phyloP scores from a whole-genome alignment of 2,797 vertebrate species.

The Scarus forsteni region DNA sequence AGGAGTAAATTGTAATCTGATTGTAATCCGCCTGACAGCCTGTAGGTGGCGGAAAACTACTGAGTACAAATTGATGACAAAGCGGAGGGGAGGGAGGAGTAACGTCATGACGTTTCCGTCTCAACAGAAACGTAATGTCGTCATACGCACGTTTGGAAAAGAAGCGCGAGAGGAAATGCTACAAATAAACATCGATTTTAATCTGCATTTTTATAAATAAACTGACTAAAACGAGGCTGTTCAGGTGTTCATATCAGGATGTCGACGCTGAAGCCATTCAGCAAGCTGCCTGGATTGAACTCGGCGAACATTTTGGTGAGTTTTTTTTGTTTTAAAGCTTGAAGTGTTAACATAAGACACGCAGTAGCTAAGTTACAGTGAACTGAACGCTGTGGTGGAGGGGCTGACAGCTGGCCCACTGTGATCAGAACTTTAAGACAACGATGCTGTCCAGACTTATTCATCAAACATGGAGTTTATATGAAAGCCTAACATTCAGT shows the following conservation, averaged over 20 bases:
- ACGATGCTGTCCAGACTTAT: too few species aligned
- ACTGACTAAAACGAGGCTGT: fast-evolving
- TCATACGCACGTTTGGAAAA: slow-evolving; percentile 67
- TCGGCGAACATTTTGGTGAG: slow-evolving; percentile 82
- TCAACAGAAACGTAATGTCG: slow-evolving; percentile 44
- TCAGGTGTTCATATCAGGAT: slow-evolving; percentile 41
- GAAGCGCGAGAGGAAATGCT: slow-evolving; percentile 44
- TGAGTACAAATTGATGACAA: neutral
- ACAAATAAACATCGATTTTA: fast-evolving
- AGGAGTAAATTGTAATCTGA: neutral
- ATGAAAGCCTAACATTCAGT: too few species aligned
- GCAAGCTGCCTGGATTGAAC: slow-evolving; percentile 76
- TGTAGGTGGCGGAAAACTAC: slow-evolving; percentile 36
- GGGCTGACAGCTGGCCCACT: too few species aligned
- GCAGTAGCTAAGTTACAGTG: too few species aligned
- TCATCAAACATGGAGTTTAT: too few species aligned
- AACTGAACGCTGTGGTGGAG: too few species aligned
- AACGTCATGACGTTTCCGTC: slow-evolving; percentile 18
- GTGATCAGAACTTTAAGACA: too few species aligned
- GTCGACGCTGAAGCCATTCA: slow-evolving; percentile 79
- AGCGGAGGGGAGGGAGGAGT: fast-evolving
- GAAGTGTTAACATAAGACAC: neutral
- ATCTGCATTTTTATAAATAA: neutral
- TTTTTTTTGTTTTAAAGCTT: slow-evolving; percentile 11
- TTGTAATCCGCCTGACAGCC: slow-evolving; percentile 1